Evolutionary conservation across 2,797 vertebrate genomes (phyloP).

Genomic region (Lacerta bilineata): DNA sequence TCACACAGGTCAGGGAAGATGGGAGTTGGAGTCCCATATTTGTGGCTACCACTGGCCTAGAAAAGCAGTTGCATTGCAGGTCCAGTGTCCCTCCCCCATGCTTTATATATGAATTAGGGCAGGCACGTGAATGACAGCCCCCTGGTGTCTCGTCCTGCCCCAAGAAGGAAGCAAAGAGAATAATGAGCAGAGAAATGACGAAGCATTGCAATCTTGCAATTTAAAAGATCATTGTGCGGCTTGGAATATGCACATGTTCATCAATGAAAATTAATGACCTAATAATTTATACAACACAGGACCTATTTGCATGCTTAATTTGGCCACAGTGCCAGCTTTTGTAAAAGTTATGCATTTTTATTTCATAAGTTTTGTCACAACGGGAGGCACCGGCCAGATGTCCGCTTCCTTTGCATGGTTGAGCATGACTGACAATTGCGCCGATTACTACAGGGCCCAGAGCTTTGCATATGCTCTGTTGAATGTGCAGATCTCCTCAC

Average conservation of each 20-base stretch:
- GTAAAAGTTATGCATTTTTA: not conserved
- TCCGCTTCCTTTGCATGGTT: not conserved
- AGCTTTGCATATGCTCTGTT: not conserved
- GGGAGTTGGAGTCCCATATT: too few species aligned
- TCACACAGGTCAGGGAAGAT: too few species aligned
- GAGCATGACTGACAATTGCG: not conserved
- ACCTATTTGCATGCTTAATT: conserved; percentile 1
- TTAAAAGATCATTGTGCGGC: not conserved
- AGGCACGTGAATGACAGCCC: not conserved
- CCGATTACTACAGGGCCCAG: not conserved
- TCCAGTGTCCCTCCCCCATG: not conserved
- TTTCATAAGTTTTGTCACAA: not conserved
- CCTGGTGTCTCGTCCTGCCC: not conserved
- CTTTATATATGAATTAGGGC: not conserved
- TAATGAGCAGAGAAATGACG: not conserved
- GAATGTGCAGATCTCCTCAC: not conserved
- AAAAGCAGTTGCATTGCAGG: not conserved
- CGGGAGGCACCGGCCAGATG: not conserved
- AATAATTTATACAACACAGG: not conserved
- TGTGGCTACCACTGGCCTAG: not conserved
- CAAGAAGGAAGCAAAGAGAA: not conserved
- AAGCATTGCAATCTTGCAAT: conserved; percentile 3
- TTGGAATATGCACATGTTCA: not conserved
- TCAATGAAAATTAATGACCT: conserved; percentile 2
- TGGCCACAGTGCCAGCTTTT: not conserved